Percentiles rank a stretch among this genome's conserved stretches.
phyloP scores from a whole-genome alignment of 2,888 invertebrate genomes.

The Argynnis bischoffii region DNA sequence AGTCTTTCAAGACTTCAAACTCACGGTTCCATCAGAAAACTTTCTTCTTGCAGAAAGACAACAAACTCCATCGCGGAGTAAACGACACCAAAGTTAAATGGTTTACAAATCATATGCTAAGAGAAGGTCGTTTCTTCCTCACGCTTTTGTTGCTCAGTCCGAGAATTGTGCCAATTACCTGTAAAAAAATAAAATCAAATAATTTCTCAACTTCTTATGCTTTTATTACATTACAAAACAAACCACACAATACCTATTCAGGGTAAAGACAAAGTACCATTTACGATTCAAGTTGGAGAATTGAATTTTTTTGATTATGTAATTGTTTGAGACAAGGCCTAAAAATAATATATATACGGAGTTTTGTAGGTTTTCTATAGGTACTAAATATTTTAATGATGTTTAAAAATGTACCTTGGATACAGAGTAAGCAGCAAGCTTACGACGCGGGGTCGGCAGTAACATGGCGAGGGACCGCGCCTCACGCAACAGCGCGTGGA shows the following conservation, averaged over 20 bases:
- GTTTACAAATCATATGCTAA: slow-evolving; percentile 84
- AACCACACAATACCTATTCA: not conserved
- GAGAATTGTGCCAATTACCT: slow-evolving; percentile 88
- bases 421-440: slow-evolving; percentile 89
- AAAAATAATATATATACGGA: too few species aligned
- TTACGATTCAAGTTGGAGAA: slow-evolving; percentile 10
- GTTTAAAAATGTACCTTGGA: slow-evolving; percentile 81
- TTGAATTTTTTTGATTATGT: too few species aligned
- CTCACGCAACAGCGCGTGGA: slow-evolving; percentile 88
- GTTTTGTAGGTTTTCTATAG: too few species aligned
- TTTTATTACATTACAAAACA: slow-evolving; percentile 4
- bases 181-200: slow-evolving; percentile 41
- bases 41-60: slow-evolving; percentile 62
- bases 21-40: slow-evolving; percentile 56
- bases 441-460: slow-evolving; percentile 86
- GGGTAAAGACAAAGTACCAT: not conserved
- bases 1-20: slow-evolving; percentile 51
- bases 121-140: slow-evolving; percentile 89
- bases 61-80: slow-evolving; percentile 75
- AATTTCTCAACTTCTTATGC: not conserved
- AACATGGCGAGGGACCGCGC: slow-evolving; percentile 89
- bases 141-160: slow-evolving; percentile 90
- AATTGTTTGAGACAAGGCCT: too few species aligned
- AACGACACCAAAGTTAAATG: slow-evolving; percentile 58
- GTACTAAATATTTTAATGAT: too few species aligned